Conservation (phyloP, 2,113 vertebrate genomes). For the Alligator sinensis region DNA sequence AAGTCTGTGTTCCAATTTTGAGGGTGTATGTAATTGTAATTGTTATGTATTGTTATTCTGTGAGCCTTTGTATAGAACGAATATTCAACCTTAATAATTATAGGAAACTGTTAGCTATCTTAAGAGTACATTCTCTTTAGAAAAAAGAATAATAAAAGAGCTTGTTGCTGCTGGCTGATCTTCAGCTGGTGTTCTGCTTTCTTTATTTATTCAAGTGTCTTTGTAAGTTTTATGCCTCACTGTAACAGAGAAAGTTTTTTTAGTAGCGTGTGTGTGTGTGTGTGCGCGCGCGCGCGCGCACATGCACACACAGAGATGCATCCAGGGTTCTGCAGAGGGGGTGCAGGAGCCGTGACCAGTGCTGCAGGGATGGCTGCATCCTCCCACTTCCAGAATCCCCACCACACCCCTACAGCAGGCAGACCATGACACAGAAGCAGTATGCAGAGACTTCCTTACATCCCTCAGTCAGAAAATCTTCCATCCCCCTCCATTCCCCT, state of each 20-base stretch:
- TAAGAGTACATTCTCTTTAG: neutral
- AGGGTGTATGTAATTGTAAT: constrained; percentile 58
- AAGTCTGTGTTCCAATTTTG: constrained; percentile 63
- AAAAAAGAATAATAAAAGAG: constrained; percentile 12
- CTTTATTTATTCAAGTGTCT: neutral
- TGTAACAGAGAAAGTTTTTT: constrained; percentile 12
- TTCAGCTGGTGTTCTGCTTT: neutral
- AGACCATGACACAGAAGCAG: too few relatives aligned
- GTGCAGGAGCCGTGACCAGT: too few relatives aligned
- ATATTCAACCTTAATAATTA: constrained; percentile 62
- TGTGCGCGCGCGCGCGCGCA: neutral
- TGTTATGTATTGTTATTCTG: constrained; percentile 61
- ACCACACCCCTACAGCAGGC: too few relatives aligned
- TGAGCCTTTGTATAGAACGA: constrained; percentile 55
- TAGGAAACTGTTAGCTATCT: constrained; percentile 51
- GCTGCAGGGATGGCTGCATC: too few relatives aligned
- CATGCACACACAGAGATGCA: too few relatives aligned
- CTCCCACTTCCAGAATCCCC: too few relatives aligned
- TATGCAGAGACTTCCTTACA: too few relatives aligned
- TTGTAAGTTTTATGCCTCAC: constrained; percentile 40
- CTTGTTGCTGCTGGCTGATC: neutral
- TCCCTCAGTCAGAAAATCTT: too few relatives aligned
- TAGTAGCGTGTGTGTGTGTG: neutral
- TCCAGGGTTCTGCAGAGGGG: too few relatives aligned
- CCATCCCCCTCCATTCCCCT: too few relatives aligned